Base-by-base conservation (phyloP, 2,888 invertebrate genomes). In the Caenorhabditis panamensis region DNA sequence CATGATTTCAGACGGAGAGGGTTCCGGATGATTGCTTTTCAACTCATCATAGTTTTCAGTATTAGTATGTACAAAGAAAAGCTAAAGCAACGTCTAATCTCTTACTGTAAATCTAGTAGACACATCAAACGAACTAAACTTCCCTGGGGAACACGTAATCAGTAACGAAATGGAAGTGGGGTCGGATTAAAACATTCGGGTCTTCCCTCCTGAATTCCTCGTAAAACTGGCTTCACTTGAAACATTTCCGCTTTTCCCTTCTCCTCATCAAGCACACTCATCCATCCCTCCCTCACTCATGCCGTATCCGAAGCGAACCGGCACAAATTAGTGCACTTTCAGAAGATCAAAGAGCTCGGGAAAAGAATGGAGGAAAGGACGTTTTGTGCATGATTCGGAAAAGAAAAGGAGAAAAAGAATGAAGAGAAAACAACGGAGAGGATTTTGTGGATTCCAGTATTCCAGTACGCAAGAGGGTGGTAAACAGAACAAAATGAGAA, bases 401-500 rank as follows among this genome's bases (percentile, higher is more conserved):
- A 44, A 58, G 51, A 49, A 67, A 8, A 22, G 36, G 20, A 44
- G 11, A 36, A 36, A 22, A 31, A 47, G 37, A 20, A 13, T 37
- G 26, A 69, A 62, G 54, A 51, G 37, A 72, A 47, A 24, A 62
- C 61, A 41, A 22, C 11, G 31, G 36, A 63, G 58, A 26, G 24
- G 56, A 16, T 3, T 41, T 41, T 41, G 2, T 41, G 71, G 47
- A 9, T 16, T 20, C 28, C 11, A 26, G 13, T n/a, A n/a, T n/a
- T n/a, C n/a, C n/a, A n/a, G n/a, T n/a, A n/a, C n/a, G n/a, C n/a
- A n/a, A n/a, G n/a, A n/a, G 6, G 22, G 36, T 44, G 72, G 72
- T 72, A 72, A 72, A 72, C 72, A 72, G 61, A 63, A 49, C 72
- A 49, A 72, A 72, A 72, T 72, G 72, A 72, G 72, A 63, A 64